Conservation (phyloP, 1,140 invertebrate species). For the Bathynomus jamesi region DNA sequence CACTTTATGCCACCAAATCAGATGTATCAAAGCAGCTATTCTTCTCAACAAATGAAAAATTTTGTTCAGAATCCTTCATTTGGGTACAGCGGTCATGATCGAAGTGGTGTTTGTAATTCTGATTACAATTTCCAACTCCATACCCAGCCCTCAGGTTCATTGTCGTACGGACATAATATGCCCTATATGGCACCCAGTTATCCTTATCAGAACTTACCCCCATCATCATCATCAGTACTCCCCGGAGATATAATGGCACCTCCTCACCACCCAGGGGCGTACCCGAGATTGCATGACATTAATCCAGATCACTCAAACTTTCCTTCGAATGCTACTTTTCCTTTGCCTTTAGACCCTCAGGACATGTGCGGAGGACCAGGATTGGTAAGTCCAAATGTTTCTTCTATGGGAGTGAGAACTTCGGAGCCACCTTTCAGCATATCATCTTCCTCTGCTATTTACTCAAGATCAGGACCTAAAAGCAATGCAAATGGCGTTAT, state of each 20-base stretch:
- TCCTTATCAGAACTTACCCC: conserved; percentile 32
- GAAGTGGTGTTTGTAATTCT: conserved; percentile 27
- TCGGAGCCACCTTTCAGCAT: conserved; percentile 15
- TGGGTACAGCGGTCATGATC: conserved; percentile 28
- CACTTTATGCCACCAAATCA: conserved; percentile 34
- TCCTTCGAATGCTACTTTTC: conserved; percentile 32
- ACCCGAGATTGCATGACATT: conserved; percentile 36
- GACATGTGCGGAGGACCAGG: conserved; percentile 33
- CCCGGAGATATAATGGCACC: conserved; percentile 35
- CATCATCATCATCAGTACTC: conserved; percentile 31
- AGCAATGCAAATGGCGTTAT: conserved; percentile 17
- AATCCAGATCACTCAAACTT: conserved; percentile 33
- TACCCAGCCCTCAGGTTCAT: conserved; percentile 29
- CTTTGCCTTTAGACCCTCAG: conserved; percentile 29
- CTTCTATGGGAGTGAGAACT: neutral
- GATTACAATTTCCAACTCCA: conserved; percentile 36
- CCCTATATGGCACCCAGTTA: conserved; percentile 34
- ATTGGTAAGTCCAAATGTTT: neutral
- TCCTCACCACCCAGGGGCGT: conserved; percentile 28
- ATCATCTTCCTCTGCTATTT: conserved; percentile 21
- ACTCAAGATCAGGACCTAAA: conserved; percentile 16
- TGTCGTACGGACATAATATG: conserved; percentile 33
- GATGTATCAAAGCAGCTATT: conserved; percentile 32
- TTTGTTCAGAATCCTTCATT: conserved; percentile 34
- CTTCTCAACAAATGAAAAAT: conserved; percentile 36